Evolutionary conservation across 2,113 vertebrate genomes (phyloP).

Genomic region (Machaerirhynchus nigripectus): DNA sequence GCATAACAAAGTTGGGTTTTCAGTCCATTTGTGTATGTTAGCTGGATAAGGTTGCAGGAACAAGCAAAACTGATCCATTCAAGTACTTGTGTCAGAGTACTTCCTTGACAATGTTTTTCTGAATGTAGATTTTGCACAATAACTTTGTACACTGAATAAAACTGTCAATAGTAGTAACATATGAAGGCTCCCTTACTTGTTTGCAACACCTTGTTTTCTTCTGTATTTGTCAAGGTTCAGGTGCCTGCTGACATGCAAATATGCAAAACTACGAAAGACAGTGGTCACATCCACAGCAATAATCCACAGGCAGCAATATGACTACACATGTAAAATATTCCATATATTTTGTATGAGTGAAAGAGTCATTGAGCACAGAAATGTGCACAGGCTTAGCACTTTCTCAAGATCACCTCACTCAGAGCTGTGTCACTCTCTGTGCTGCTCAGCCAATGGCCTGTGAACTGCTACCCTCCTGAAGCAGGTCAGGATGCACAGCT

Average conservation of each 20-base stretch:
- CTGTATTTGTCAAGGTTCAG: neutral
- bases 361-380: neutral
- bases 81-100: neutral
- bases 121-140: neutral
- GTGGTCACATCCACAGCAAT: neutral
- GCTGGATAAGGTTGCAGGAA: neutral
- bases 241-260: neutral
- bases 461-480: neutral
- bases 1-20: neutral
- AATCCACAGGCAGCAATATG: neutral
- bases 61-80: neutral
- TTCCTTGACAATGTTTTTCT: neutral
- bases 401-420: neutral
- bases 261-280: neutral
- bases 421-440: fast-evolving
- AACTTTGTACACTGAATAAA: neutral
- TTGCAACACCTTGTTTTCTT: neutral
- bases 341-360: fast-evolving
- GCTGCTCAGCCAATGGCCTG: fast-evolving
- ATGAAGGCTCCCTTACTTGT: neutral
- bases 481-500: neutral
- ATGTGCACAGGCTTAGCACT: neutral
- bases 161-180: neutral
- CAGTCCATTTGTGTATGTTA: neutral
- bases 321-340: neutral